These are phyloP conservation scores for Donacobius atricapilla DNA, from an alignment of 2,113 vertebrate species.

Conservation along the genomic window DNA sequence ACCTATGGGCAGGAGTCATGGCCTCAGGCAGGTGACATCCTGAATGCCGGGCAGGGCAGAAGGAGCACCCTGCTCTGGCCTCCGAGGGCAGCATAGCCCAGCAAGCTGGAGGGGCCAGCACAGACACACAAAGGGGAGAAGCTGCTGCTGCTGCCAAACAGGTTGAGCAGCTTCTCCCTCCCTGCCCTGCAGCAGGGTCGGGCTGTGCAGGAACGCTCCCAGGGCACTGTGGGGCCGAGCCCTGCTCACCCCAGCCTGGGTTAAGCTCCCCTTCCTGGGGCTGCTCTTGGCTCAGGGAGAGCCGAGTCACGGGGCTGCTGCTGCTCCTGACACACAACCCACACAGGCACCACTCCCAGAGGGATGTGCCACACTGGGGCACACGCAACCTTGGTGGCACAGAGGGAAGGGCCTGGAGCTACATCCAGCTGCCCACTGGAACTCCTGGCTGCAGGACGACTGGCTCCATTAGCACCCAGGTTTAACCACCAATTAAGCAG, in stretches of 20 bases:
- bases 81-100: rapidly evolving
- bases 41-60: neutral
- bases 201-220: neutral
- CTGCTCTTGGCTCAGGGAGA: neutral
- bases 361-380: neutral
- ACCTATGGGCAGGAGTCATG: rapidly evolving
- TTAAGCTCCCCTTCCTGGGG: rapidly evolving
- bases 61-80: neutral
- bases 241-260: neutral
- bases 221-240: neutral
- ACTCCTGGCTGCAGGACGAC: neutral
- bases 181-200: neutral
- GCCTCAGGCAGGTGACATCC: neutral
- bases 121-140: neutral
- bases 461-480: neutral
- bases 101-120: neutral
- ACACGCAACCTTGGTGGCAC: neutral
- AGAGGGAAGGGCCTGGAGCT: neutral
- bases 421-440: neutral
- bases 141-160: neutral
- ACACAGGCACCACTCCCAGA: rapidly evolving
- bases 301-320: rapidly evolving
- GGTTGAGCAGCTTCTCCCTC: neutral
- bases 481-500: conserved; percentile 38
- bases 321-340: neutral